Evolutionary conservation across 2,888 invertebrate species (phyloP).

Genomic region (Cephus runcator): DNA sequence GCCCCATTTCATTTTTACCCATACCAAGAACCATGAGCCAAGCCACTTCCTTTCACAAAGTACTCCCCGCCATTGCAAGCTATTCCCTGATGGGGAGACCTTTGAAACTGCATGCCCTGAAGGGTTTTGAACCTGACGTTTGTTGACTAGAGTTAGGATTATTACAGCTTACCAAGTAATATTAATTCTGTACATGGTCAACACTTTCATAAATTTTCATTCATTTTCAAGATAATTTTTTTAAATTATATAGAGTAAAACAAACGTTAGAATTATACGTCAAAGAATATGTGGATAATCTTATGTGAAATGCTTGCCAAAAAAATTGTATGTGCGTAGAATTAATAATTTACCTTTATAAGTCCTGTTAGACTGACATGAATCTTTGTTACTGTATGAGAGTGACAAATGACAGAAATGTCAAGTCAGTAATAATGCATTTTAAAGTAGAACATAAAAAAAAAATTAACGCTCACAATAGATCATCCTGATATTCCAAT

Average conservation of each 20-base stretch:
- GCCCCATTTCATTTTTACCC: slow-evolving; percentile 66
- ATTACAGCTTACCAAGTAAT: neutral
- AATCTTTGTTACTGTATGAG: neutral
- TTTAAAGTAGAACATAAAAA: neutral
- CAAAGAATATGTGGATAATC: neutral
- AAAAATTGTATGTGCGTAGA: neutral
- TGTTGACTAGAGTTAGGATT: neutral
- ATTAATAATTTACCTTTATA: neutral
- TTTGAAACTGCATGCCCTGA: neutral
- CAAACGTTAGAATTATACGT: neutral
- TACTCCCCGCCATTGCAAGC: neutral
- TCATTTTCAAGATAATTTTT: neutral
- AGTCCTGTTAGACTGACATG: neutral
- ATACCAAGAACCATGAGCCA: slow-evolving; percentile 21
- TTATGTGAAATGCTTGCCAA: neutral
- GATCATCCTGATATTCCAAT: neutral
- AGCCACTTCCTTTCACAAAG: neutral
- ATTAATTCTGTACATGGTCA: neutral
- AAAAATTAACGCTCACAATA: neutral
- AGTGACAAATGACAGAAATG: neutral
- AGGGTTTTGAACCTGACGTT: neutral
- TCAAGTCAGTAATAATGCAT: neutral
- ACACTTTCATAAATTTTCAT: neutral
- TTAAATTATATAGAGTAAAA: neutral
- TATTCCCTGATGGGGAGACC: neutral